Base-by-base conservation (phyloP, 2,888 invertebrate genomes). In the Lacanobia oleracea region DNA sequence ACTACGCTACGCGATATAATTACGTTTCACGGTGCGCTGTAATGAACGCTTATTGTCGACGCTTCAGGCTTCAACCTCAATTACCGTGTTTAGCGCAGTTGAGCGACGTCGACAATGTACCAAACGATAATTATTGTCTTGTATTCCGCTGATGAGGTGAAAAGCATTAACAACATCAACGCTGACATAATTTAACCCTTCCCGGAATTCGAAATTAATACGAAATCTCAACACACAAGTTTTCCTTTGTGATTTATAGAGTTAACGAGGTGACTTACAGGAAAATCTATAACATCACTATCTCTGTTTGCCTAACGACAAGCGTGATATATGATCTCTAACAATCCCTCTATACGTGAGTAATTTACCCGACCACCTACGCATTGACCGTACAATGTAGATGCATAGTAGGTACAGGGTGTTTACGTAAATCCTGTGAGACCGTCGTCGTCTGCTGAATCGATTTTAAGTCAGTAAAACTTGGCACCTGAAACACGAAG, bases 391-490 rank as follows among this genome's bases (percentile, higher is more conserved):
- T 65, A 62, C 51, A 54, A 2, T 16, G 53, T 67, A 67, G 45
- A 65, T 76, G 45, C 61, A 66, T 54, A 62, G 33, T 54, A 62
- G 51, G 27, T 56, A 67, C 43, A 68, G 21, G 37, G 2, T 65
- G 63, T 81, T 81, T 69, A 65, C 59, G 66, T 72, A 81, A 69
- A 79, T 68, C 60, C 65, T 57, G 18, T 33, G 60, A 63, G 63
- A 72, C 72, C 45, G 60, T 59, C 45, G 60, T 59, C 21, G 56
- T 51, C 57, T 65, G 50, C 60, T 65, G 57, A 69, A 82, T 82
- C 71, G 82, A 81, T 79, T 78, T 78, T 54, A 61, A 59, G 75
- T 69, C 65, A 45, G 51, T 77, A 59, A 67, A 67, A 81, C 56
- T 72, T 64, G 51, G 82, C 63, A 81, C 66, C 68, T 72, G 65